phyloP scores from a whole-genome alignment of 2,113 vertebrate species.

The Clarias batrachus region DNA sequence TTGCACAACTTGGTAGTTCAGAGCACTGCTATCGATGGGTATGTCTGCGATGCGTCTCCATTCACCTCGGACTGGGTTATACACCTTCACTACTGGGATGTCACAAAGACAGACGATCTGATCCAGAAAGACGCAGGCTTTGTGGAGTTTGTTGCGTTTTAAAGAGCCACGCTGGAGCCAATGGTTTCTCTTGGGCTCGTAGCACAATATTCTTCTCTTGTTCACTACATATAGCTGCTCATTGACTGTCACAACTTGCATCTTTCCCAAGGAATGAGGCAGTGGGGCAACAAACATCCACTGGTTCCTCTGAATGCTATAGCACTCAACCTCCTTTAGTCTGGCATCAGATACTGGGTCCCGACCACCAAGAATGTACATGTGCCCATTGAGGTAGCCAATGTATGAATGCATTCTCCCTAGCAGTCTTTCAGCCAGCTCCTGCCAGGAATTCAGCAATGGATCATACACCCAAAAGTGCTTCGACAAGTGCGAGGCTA shows the following conservation, averaged over 20 bases:
- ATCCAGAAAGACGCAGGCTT: constrained; percentile 84
- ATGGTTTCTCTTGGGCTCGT: constrained; percentile 80
- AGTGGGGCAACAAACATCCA: constrained; percentile 82
- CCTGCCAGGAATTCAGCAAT: constrained; percentile 80
- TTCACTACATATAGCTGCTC: constrained; percentile 84
- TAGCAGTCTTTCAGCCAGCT: constrained; percentile 78
- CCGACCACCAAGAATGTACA: constrained; percentile 81
- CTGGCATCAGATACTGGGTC: constrained; percentile 77
- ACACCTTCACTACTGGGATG: constrained; percentile 83
- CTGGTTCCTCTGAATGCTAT: constrained; percentile 85
- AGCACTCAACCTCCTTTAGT: constrained; percentile 85
- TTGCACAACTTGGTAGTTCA: constrained; percentile 83
- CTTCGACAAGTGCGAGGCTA: constrained; percentile 82
- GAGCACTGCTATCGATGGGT: constrained; percentile 79
- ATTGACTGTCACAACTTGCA: constrained; percentile 80
- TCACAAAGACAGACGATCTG: constrained; percentile 87
- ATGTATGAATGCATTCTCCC: constrained; percentile 81
- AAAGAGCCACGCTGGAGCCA: constrained; percentile 84
- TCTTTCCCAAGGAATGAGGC: constrained; percentile 83
- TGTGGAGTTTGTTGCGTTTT: constrained; percentile 82
- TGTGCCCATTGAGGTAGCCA: constrained; percentile 82
- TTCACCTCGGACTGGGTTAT: constrained; percentile 81
- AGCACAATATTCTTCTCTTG: constrained; percentile 83
- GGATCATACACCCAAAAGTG: constrained; percentile 84
- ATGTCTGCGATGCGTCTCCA: constrained; percentile 82